Base-by-base conservation (phyloP, 2,888 invertebrate genomes). In the Metopia argyrocephala region DNA sequence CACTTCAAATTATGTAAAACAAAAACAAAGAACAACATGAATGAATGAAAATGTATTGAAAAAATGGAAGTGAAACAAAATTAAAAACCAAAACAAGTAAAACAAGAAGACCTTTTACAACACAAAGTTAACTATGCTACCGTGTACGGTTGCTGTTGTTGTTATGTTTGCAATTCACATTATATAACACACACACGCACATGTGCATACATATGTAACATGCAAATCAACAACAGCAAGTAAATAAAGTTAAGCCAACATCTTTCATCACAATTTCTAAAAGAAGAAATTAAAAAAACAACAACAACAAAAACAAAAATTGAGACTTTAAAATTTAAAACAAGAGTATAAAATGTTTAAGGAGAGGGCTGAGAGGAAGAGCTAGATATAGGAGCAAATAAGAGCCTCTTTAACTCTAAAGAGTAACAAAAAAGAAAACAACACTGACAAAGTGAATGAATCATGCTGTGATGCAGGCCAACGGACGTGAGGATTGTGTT, bases 1-100 rank as follows among this genome's bases (percentile, higher is more conserved):
- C 81, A 81, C 76, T 74, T 81, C 57, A 73, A 25, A 64, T 73
- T 59, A 62, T 38, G 38, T 31, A 31, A 45, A 62, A 21, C 38
- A 54, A 54, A 31, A 57, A n/a, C 7, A 52, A 46, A 21, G 21
- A 50, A 28, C 25, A 62, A 27, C 20, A 69, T 31, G 4, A 48
- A 28, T 23, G 50, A 56, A n/a, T n/a, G n/a, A 61, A 38, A 50
- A 7, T 38, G 38, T 27, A 31, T 27, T 54, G 7, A 25, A 48
- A 46, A 54, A 66, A 20, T 75, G 27, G 27, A 66, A 46, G 38
- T 61, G 38, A 23, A 27, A 59, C 5, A 23, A 5, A 57, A 3
- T 38, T 7, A 57, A n/a, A 12, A 48, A 52, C 9, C 54, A 54
- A 62, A 18, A 57, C 25, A 59, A 48, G 15, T 31, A 54, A 65